Base-by-base conservation (phyloP, 2,888 invertebrate species). In the Emesis castigata region DNA sequence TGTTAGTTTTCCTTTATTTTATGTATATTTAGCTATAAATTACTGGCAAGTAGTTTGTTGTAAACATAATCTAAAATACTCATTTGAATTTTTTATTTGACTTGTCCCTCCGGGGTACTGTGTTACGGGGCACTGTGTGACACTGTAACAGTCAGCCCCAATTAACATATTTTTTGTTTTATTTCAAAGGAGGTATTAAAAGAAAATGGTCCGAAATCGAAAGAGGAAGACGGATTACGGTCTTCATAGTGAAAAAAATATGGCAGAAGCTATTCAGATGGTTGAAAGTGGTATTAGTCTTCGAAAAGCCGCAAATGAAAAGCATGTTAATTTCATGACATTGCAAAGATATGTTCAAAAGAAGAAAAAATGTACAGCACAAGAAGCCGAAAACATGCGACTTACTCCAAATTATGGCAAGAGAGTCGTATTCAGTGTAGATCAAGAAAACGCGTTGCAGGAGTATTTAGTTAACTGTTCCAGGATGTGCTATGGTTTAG, bases 171-270 rank as follows among this genome's bases (percentile, higher is more conserved):
- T 6, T 31, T 7, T 34, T 9, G 7, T 34, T 9, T 4, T 29
- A 29, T 6, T 29, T 29, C 6, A 29, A n/a, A n/a, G n/a, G n/a
- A 26, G 34, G 34, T 34, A 34, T 34, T 34, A 34, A 9, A 34
- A 34, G 7, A 34, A 7, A 34, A 34, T 34, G 34, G 8, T 34
- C 8, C 58, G 70, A 75, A 80, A 76, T 66, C 73, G 73, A 65
- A 81, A 78, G 71, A 78, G 77, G 73, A 80, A 80, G 77, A 77
- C 75, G 20, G 75, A 75, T 75, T 65, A 73, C 29, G 73, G 80
- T 69, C 73, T 80, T 77, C 75, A 77, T 66, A 77, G 65, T 69
- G 75, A 73, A 75, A 71, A 80, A 69, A 26, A 80, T 75, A 75
- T 77, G 77, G 53, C 58, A 48, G 72, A 80, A 71, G 80, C 65